Evolutionary conservation across 2,113 vertebrate genomes (phyloP), one percentile per base, ranked within the genome.

Genomic region (Prinia subflava): DNA sequence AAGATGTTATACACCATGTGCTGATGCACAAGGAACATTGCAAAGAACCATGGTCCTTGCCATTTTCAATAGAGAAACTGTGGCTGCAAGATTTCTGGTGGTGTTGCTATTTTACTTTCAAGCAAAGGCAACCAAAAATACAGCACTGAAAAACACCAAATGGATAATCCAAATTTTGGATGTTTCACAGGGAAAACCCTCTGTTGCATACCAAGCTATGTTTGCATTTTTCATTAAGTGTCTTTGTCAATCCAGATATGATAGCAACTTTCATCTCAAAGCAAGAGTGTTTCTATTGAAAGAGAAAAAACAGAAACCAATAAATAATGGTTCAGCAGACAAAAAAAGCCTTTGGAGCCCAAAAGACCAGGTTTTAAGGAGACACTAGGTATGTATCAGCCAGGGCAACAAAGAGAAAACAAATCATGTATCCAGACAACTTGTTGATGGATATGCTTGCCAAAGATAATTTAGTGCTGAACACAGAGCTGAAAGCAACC

Each of bases 401-500:
- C 35, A 55, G 65, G 13, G 42, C 55, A 86, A 94, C 79, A 94
- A 90, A 83, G 50, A 41, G 55, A 90, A 90, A 92, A 67, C 52
- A 70, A 85, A 74, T 63, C 90, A 75, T 0, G 1, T 81, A 90
- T 67, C 76, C 83, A 93, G 95, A 95, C 86, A 91, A 96, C 83
- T 95, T 92, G 94, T 92, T 90, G 94, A 96, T 87, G 92, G 95
- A 96, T 94, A 96, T 97, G 96, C 94, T 96, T 97, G 96, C 95
- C 95, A 97, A 95, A 97, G 86, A 71, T 78, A 89, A 96, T 97
- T 95, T 94, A 95, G 80, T 75, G 76, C 76, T 75, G 80, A 81
- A 75, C 83, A 89, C 68, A 59, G 47, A 88, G 83, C 92, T 93
- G 91, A 96, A 96, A 95, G 92, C 89, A 83, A 92, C 52, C 76